A percentile compares a stretch with the other conserved stretches of the same genome.
These are phyloP conservation scores for Scaptomyza reducta DNA, from an alignment of 2,888 invertebrate genomes.

Conservation along the genomic window DNA sequence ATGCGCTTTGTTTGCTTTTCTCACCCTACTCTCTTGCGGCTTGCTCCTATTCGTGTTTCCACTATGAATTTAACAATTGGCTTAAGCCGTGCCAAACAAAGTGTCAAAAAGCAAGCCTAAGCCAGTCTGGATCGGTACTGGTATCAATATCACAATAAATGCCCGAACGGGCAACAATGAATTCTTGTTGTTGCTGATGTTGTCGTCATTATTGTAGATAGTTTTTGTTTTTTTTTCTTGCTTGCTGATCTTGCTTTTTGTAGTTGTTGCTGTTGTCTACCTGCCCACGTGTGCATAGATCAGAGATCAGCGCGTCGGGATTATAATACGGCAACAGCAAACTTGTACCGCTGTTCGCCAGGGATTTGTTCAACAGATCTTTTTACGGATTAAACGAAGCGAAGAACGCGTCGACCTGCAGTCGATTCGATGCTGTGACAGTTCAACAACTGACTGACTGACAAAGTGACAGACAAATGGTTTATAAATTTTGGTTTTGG, in stretches of 20 bases:
- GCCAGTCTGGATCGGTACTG: slow-evolving; percentile 56
- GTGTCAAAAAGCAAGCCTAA: slow-evolving; percentile 80
- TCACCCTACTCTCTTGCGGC: slow-evolving; percentile 35
- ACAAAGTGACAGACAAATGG: slow-evolving; percentile 23
- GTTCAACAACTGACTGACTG: slow-evolving; percentile 7
- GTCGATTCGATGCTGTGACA: slow-evolving; percentile 23
- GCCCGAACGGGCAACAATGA: slow-evolving; percentile 22
- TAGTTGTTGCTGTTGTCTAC: slow-evolving; percentile 39
- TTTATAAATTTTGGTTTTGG: background rate
- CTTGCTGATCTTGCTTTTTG: background rate
- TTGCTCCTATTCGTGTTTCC: slow-evolving; percentile 8
- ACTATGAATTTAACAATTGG: slow-evolving; percentile 73
- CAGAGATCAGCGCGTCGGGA: slow-evolving; percentile 63
- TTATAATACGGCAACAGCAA: slow-evolving; percentile 48
- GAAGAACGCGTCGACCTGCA: slow-evolving; percentile 1
- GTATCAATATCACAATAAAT: slow-evolving; percentile 28
- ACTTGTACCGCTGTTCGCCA: slow-evolving; percentile 34
- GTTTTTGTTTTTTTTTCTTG: background rate
- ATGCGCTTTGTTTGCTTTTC: slow-evolving; percentile 82
- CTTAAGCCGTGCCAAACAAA: slow-evolving; percentile 78
- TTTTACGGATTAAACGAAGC: slow-evolving; percentile 76
- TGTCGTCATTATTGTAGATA: slow-evolving; percentile 3
- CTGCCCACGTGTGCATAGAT: slow-evolving; percentile 65
- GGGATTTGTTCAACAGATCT: slow-evolving; percentile 78
- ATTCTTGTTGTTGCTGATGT: slow-evolving; percentile 25